Base-by-base conservation (phyloP, 2,113 vertebrate species). In the Neolamprologus cancellatus region DNA sequence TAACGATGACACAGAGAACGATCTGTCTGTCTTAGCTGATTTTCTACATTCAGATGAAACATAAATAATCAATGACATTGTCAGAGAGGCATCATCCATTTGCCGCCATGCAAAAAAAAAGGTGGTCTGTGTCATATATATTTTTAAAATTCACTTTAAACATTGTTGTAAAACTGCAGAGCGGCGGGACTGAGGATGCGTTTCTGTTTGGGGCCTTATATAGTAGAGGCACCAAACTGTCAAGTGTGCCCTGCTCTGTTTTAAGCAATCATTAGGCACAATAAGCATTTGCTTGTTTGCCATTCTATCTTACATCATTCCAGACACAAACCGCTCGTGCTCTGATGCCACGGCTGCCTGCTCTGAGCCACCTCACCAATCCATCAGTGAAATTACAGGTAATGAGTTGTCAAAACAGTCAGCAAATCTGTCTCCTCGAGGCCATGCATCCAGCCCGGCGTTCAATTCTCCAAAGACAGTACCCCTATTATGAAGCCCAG, bases 381-480 rank as follows among this genome's bases (percentile, higher is more conserved):
- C 95, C 91, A 88, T 96, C 96, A 96, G 88, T 92, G 91, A 96
- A 95, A 96, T 96, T 95, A 96, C 94, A 96, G 94, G 95, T 96
- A 97, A 97, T 94, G 95, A 96, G 94, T 95, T 96, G 96, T 96
- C 96, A 96, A 93, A 91, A 92, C 88, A 94, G 94, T 69, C 88
- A 64, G 92, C 32, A 84, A 91, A 94, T 85, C 88, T 89, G 84
- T 91, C 94, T 93, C 87, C 92, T 94, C 82, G 84, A 93, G 94
- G 91, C 93, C 80, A 84, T 71, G 82, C 83, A 87, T 92, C 87
- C 69, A 81, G 64, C 36, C 71, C 85, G 55, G 82, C 90, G 76
- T 93, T 88, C 86, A 64, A 28, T 86, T 90, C 87, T 91, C 84
- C 59, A 11, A 83, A 89, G 88, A 86, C 90, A 89, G 59, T 84